Base-by-base conservation (phyloP, 2,113 vertebrate species). In the Chascanopsetta lugubris region DNA sequence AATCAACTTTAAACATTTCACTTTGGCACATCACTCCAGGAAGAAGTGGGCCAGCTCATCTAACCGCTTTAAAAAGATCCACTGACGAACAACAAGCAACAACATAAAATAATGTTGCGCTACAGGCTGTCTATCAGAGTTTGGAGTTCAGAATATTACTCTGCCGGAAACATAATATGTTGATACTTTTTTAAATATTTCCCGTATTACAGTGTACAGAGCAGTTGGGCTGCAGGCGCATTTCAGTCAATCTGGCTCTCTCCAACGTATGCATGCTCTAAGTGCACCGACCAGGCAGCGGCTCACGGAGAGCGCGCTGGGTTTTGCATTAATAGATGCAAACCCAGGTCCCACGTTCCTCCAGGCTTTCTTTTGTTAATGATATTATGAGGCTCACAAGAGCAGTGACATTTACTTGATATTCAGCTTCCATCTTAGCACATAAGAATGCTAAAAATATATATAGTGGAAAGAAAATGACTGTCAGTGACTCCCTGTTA, bases 351-450 rank as follows among this genome's bases (percentile, higher is more conserved):
- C 67, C 56, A 13, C 62, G 29, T 72, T 85, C 85, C 87, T 86
- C 61, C 67, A 12, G 87, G 87, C 85, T 69, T 30, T 48, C 54
- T 83, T 61, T 80, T 63, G 71, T 83, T 83, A 85, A 87, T 80
- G 79, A 57, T 72, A 84, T 86, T 81, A 89, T 76, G 76, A 84
- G 75, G 72, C 74, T 57, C 77, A 78, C 63, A 71, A 83, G 57
- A 80, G 69, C 78, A 76, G 64, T 87, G 84, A 87, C 89, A 89
- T 87, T 88, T 84, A 82, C 70, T 85, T 87, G 72, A 82, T 85
- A 87, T 80, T 85, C 82, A 70, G 77, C 65, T 69, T 78, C 75
- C 69, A 82, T 86, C 75, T 61, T 42, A 30, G 72, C 60, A 61
- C 53, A 64, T 21, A 61, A 50, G 26, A 74, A 58, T 30, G 27